Percentiles rank a stretch among this genome's conserved stretches.
These are phyloP conservation scores for Stenichneumon culpator DNA, from an alignment of 2,888 invertebrate species.

Conservation along the genomic window DNA sequence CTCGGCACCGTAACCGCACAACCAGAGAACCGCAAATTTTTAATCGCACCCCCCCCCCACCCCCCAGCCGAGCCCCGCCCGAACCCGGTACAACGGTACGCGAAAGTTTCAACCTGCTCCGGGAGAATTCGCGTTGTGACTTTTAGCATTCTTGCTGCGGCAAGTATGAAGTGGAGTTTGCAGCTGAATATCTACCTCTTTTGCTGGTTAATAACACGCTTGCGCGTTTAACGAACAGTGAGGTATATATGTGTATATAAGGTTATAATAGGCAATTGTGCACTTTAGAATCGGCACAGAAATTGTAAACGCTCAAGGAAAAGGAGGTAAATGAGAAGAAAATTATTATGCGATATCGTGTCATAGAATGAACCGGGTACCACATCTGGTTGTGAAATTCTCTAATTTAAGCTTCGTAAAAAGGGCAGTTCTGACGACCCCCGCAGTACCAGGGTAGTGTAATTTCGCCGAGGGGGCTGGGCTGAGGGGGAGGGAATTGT, in stretches of 20 bases:
- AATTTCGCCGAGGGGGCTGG: not conserved
- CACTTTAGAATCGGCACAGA: not conserved
- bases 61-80: too few species aligned
- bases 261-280: constrained; percentile 11
- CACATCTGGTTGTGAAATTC: constrained; percentile 36
- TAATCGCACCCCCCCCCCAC: not conserved
- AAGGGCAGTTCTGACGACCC: not conserved
- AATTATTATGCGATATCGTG: constrained; percentile 31
- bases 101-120: not conserved
- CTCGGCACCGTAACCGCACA: not conserved
- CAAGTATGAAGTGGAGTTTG: constrained; percentile 13
- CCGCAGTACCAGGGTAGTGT: not conserved
- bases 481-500: constrained; percentile 1
- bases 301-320: not conserved
- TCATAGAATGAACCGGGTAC: constrained; percentile 7
- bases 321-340: constrained; percentile 8
- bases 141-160: not conserved
- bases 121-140: not conserved
- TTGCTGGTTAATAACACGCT: constrained; percentile 15
- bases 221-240: not conserved
- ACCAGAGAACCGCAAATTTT: constrained; percentile 14
- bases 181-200: not conserved
- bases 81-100: not conserved
- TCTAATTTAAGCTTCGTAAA: constrained; percentile 34
- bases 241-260: not conserved